phyloP scores from a whole-genome alignment of 2,113 vertebrate genomes.

The Phalacrocorax brasilianus region DNA sequence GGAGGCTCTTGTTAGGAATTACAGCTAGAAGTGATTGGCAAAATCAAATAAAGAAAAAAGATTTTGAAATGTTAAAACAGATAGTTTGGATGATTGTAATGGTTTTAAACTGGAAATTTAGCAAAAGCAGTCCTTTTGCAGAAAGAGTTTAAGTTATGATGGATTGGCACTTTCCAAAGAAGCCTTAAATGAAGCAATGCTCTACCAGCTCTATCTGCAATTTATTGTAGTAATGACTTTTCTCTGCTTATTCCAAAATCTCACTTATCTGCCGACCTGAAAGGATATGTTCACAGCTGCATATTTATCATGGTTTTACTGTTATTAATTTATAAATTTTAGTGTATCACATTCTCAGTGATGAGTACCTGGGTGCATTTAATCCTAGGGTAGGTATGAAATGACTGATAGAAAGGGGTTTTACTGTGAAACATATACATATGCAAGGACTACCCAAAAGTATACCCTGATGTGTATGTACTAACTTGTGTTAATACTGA shows the following conservation, averaged over 20 bases:
- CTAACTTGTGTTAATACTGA: not conserved
- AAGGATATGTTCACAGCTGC: not conserved
- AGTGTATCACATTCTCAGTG: not conserved
- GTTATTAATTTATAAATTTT: not conserved
- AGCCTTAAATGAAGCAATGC: not conserved
- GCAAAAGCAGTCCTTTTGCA: not conserved
- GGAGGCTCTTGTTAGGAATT: not conserved
- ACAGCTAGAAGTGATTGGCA: not conserved
- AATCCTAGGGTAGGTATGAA: not conserved
- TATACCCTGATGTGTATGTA: not conserved
- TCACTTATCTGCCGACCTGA: not conserved
- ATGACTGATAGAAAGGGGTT: not conserved
- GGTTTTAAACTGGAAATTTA: not conserved
- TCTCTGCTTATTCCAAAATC: not conserved
- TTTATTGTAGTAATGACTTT: not conserved
- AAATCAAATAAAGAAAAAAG: not conserved
- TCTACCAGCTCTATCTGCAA: not conserved
- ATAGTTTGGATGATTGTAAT: not conserved
- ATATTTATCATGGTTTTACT: not conserved
- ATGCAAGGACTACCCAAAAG: not conserved
- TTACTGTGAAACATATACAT: not conserved
- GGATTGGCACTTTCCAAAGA: not conserved
- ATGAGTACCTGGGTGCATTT: not conserved
- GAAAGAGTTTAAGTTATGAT: not conserved
- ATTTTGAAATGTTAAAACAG: not conserved